These are phyloP conservation scores for Huso huso DNA, from an alignment of 2,797 vertebrate species.

Conservation along the genomic window DNA sequence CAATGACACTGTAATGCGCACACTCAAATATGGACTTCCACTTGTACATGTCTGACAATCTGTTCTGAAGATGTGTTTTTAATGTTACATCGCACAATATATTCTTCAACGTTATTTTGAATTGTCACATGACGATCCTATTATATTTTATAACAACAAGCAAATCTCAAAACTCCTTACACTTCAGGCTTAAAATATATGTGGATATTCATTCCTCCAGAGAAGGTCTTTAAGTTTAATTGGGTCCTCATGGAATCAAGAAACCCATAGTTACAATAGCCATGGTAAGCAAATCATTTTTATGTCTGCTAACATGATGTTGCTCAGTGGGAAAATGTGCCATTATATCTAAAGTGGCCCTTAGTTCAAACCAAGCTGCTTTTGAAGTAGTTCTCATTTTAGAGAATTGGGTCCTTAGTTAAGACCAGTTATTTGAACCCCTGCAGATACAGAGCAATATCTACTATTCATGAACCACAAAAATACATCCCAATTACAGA, in stretches of 20 bases:
- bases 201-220: slow-evolving; percentile 34
- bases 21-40: slow-evolving; percentile 23
- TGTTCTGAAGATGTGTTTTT: slow-evolving; percentile 25
- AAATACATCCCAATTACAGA: slow-evolving; percentile 25
- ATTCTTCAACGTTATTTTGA: too few relatives aligned
- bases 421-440: slow-evolving; percentile 17
- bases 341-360: slow-evolving; percentile 26
- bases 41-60: slow-evolving; percentile 24
- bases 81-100: too few relatives aligned
- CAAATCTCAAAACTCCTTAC: slow-evolving; percentile 35
- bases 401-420: slow-evolving; percentile 3
- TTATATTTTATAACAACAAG: background rate
- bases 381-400: slow-evolving; percentile 16
- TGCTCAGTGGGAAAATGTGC: slow-evolving; percentile 26
- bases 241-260: slow-evolving; percentile 57
- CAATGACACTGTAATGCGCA: slow-evolving; percentile 23
- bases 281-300: slow-evolving; percentile 24
- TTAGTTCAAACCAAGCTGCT: slow-evolving; percentile 16
- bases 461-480: slow-evolving; percentile 27
- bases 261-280: slow-evolving; percentile 35
- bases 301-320: slow-evolving; percentile 23
- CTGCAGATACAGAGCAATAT: slow-evolving; percentile 23
- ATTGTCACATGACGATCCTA: too few relatives aligned
- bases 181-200: slow-evolving; percentile 42
- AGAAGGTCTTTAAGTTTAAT: slow-evolving; percentile 55